These are phyloP conservation scores for Eurystomus gularis DNA, from an alignment of 2,113 vertebrate genomes.

Conservation along the genomic window DNA sequence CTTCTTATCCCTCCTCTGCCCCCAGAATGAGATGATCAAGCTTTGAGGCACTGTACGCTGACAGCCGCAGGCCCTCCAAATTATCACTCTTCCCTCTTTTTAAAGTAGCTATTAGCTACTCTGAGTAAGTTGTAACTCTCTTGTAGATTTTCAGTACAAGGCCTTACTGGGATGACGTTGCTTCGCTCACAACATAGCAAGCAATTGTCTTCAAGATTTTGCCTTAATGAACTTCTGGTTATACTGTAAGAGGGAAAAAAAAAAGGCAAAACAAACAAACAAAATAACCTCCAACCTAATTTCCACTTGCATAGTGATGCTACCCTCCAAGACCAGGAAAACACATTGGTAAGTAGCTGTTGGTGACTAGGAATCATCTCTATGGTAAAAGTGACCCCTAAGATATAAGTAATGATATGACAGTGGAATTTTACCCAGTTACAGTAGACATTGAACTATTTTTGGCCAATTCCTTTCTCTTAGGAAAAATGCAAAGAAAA, in stretches of 20 bases:
- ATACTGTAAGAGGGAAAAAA: not conserved
- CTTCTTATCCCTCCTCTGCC: not conserved
- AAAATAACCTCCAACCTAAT: not conserved
- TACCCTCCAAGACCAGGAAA: not conserved
- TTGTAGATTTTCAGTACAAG: not conserved
- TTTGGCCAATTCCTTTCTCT: not conserved
- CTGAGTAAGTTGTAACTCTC: not conserved
- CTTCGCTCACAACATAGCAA: not conserved
- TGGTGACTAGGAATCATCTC: not conserved
- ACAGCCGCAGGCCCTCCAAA: not conserved
- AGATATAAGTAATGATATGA: rapidly evolving
- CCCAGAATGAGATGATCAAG: constrained; percentile 8
- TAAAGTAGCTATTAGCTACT: not conserved
- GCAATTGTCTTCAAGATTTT: not conserved
- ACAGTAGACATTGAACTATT: not conserved
- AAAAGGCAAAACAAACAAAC: not conserved
- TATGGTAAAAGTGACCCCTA: not conserved
- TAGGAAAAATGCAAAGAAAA: not conserved
- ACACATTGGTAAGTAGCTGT: not conserved
- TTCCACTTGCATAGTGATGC: not conserved
- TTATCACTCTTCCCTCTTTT: not conserved
- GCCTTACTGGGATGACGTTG: not conserved
- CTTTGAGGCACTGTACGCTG: not conserved
- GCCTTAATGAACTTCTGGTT: not conserved
- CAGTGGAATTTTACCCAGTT: not conserved